These are phyloP conservation scores for Catharus minimus DNA, from an alignment of 2,113 vertebrate genomes.

Conservation along the genomic window DNA sequence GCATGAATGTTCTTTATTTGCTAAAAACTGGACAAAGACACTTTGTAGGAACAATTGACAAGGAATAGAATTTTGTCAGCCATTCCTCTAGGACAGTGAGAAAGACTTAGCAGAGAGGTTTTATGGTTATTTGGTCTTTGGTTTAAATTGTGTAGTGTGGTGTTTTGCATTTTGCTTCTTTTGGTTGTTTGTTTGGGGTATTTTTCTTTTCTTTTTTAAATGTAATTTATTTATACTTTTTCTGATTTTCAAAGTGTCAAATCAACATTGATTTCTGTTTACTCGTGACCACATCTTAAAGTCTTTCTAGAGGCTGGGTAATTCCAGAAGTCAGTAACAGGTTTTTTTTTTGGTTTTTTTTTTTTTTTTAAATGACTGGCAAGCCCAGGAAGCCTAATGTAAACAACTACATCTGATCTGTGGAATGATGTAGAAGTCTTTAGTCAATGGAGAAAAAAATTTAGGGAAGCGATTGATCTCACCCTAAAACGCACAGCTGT, in stretches of 20 bases:
- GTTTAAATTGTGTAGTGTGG: neutral
- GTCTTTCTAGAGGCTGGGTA: neutral
- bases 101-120: neutral
- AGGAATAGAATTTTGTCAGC: neutral
- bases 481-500: neutral
- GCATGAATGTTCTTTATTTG: neutral
- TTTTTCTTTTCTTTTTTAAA: no score
- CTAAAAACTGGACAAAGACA: neutral
- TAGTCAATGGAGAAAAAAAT: neutral
- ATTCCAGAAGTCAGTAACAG: neutral
- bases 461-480: neutral
- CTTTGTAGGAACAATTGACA: neutral
- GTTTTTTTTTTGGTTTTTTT: neutral
- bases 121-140: neutral
- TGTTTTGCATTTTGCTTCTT: accelerated
- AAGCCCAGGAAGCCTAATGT: neutral
- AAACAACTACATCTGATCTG: neutral
- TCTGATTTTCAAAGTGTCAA: neutral
- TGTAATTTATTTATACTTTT: neutral
- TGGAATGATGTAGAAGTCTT: neutral
- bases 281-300: neutral
- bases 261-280: neutral
- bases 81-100: neutral
- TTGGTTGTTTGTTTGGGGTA: accelerated
- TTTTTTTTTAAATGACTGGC: neutral